Evolutionary conservation across 2,888 invertebrate genomes (phyloP).

Genomic region (Pristionchus mayeri): DNA sequence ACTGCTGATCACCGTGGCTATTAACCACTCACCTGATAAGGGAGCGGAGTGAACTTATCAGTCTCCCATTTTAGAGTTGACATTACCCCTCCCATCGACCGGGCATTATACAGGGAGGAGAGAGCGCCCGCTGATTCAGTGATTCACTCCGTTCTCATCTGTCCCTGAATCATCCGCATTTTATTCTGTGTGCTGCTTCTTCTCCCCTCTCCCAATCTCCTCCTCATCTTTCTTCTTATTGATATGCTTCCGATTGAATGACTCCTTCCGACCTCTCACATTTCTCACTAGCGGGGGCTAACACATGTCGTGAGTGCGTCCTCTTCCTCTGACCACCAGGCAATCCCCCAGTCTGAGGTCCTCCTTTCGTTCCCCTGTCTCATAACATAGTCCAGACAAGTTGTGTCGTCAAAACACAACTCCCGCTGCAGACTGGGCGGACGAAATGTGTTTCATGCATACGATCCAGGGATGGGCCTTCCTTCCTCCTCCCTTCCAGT

Average conservation of each 20-base stretch:
- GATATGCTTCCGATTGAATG: constrained; percentile 1
- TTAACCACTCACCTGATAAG: not conserved
- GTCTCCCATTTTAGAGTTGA: not conserved
- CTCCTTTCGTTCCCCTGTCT: too few relatives aligned
- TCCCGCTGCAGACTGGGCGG: not conserved
- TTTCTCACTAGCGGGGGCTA: not conserved
- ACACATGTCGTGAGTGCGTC: not conserved
- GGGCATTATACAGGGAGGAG: constrained; percentile 19
- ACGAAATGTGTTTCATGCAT: constrained; percentile 12
- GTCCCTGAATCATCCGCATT: not conserved
- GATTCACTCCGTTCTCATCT: constrained; percentile 3
- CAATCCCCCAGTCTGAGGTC: not conserved
- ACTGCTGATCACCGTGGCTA: not conserved
- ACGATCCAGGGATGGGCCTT: not conserved
- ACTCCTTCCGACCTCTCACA: not conserved
- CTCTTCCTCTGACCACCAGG: not conserved
- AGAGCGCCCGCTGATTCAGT: too few relatives aligned
- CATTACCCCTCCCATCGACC: not conserved
- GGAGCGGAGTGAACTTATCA: not conserved
- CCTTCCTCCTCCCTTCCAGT: not conserved
- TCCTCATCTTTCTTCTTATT: not conserved
- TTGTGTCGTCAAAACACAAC: constrained; percentile 7
- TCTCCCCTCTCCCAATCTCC: not conserved
- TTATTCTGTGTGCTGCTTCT: not conserved
- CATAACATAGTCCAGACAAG: not conserved